Conservation (phyloP, 2,797 vertebrate genomes). For the Momotus momota region DNA sequence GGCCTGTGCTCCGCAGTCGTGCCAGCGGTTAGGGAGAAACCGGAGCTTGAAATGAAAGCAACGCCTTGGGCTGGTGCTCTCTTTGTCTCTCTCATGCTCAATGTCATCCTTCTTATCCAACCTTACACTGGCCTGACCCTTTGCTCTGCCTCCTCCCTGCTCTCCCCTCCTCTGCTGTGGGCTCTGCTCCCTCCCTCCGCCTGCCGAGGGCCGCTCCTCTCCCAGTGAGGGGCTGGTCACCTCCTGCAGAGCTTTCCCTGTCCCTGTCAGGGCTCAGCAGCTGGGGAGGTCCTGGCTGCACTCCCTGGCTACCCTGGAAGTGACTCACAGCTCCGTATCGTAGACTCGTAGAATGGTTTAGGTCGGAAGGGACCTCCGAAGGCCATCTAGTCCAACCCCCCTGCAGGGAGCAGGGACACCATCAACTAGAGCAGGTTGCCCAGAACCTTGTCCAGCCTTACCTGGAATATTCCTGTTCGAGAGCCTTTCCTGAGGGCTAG, state of each 20-base stretch:
- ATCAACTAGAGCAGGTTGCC: no score
- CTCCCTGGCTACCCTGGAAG: not conserved
- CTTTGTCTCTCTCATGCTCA: slow-evolving; percentile 14
- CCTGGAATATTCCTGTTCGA: accelerated
- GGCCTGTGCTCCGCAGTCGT: not conserved
- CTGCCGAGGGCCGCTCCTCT: not conserved
- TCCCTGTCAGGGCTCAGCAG: not conserved
- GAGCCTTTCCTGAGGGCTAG: accelerated
- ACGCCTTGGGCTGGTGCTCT: not conserved
- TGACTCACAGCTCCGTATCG: not conserved
- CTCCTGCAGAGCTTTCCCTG: not conserved
- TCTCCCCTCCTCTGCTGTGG: not conserved
- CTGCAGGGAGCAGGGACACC: no score
- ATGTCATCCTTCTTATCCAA: slow-evolving; percentile 52
- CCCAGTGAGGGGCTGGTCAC: not conserved
- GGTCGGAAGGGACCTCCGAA: no score
- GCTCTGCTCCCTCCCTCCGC: slow-evolving; percentile 36
- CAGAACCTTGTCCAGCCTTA: no score
- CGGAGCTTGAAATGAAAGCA: not conserved
- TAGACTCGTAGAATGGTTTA: no score
- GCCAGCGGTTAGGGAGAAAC: not conserved
- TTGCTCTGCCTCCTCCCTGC: slow-evolving; percentile 18
- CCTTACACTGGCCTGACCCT: not conserved
- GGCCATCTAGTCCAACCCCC: no score
- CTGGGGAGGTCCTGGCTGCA: not conserved